A percentile compares a stretch with the other conserved stretches of the same genome.
These are phyloP conservation scores for Siniperca undulata DNA, from an alignment of 2,797 vertebrate species.

Conservation along the genomic window DNA sequence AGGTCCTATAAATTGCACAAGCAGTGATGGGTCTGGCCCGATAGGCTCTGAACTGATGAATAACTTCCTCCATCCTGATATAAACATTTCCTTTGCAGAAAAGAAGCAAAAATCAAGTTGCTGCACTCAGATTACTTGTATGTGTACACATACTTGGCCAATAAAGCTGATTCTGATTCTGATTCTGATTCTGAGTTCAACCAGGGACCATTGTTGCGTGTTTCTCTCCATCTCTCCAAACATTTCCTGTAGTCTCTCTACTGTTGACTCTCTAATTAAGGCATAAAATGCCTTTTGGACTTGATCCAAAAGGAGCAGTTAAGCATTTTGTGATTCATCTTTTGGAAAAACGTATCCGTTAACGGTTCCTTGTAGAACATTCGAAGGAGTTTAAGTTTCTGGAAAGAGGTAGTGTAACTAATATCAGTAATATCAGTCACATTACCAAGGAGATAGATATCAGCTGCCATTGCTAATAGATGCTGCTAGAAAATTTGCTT, in stretches of 20 bases:
- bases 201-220: background rate
- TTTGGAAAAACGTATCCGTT: background rate
- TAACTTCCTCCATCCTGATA: conserved; percentile 18
- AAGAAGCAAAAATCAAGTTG: background rate
- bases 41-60: conserved; percentile 37
- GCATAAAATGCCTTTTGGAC: no score
- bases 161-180: background rate
- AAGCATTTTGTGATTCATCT: background rate
- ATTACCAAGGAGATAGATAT: background rate
- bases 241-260: background rate
- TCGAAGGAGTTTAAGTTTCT: background rate
- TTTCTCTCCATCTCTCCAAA: background rate
- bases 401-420: background rate
- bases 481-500: background rate
- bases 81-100: conserved; percentile 27
- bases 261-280: background rate
- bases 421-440: background rate
- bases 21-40: conserved; percentile 40
- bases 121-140: background rate
- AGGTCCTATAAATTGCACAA: conserved; percentile 45
- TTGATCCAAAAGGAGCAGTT: background rate
- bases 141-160: background rate
- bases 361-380: background rate
- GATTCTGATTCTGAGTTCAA: background rate
- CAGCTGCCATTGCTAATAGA: background rate